Evolutionary conservation across 2,888 invertebrate species (phyloP).

Genomic region (Blastobasis lacticolella): DNA sequence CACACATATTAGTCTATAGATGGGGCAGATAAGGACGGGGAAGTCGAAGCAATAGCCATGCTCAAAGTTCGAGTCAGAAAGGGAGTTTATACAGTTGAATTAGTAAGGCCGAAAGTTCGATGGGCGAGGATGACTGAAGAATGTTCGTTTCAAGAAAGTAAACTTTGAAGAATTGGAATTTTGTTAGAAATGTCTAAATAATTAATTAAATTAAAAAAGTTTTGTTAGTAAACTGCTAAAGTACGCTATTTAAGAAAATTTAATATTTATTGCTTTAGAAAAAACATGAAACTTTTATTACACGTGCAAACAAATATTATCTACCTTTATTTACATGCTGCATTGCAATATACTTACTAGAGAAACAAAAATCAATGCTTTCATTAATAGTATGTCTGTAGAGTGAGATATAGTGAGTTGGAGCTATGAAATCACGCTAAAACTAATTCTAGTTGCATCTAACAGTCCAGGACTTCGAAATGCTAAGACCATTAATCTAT

Average conservation of each 20-base stretch:
- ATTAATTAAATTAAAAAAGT: too few relatives aligned
- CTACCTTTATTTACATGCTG: conserved; percentile 57
- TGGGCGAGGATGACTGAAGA: too few relatives aligned
- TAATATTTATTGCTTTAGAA: background rate
- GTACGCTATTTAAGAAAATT: too few relatives aligned
- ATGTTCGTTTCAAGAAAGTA: too few relatives aligned
- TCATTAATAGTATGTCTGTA: conserved; percentile 41
- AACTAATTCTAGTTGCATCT: conserved; percentile 40
- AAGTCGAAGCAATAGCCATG: conserved; percentile 35
- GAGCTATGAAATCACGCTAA: conserved; percentile 46
- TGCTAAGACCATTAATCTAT: conserved; percentile 17
- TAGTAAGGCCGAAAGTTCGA: too few relatives aligned
- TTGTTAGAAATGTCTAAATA: too few relatives aligned
- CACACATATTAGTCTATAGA: conserved; percentile 13
- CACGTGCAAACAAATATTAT: conserved; percentile 59
- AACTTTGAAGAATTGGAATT: too few relatives aligned
- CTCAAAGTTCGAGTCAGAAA: conserved; percentile 11
- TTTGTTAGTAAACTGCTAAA: too few relatives aligned
- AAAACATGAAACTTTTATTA: conserved; percentile 12
- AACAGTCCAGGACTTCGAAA: conserved; percentile 13
- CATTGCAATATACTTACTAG: conserved; percentile 49
- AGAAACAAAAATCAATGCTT: conserved; percentile 38
- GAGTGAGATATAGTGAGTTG: conserved; percentile 47
- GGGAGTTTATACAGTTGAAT: background rate
- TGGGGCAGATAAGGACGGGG: too few relatives aligned